Percentiles rank a stretch among this genome's conserved stretches.
Evolutionary conservation across 2,888 invertebrate genomes (phyloP).

Genomic region (Dasysyrphus tricinctus): DNA sequence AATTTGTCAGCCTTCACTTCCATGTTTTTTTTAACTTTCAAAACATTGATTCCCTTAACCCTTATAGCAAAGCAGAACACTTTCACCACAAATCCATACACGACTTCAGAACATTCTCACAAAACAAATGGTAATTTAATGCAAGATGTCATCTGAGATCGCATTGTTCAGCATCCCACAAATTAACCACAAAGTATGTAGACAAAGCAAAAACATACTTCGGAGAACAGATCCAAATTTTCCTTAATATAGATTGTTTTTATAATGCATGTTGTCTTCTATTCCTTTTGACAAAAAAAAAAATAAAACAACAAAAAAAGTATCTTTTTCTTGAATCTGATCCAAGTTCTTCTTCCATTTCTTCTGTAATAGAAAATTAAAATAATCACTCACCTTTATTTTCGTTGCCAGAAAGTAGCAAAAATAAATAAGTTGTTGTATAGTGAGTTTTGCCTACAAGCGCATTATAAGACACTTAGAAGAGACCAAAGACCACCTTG

Average conservation of each 20-base stretch:
- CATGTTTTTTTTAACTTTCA: background rate
- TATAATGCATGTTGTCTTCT: background rate
- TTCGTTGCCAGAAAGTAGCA: conserved; percentile 17
- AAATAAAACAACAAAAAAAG: background rate
- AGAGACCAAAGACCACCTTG: conserved; percentile 62
- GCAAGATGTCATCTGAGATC: conserved; percentile 39
- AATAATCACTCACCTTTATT: conserved; percentile 51
- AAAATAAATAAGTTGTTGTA: conserved; percentile 24
- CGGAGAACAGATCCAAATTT: background rate
- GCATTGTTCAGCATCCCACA: conserved; percentile 27
- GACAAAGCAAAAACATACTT: conserved; percentile 6
- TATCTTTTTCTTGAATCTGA: conserved; percentile 29
- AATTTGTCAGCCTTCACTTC: background rate
- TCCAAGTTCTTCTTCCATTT: conserved; percentile 33
- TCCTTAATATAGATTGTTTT: conserved; percentile 9
- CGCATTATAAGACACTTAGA: background rate
- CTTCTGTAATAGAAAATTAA: conserved; percentile 26
- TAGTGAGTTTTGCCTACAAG: background rate
- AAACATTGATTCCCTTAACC: background rate
- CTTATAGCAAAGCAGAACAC: background rate
- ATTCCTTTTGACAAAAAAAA: background rate
- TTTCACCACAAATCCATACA: conserved; percentile 31
- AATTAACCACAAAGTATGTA: conserved; percentile 20
- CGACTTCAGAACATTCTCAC: conserved; percentile 4
- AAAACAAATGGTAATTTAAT: conserved; percentile 41